Conservation (phyloP, 2,797 vertebrate species). For the Lophotriccus pileatus region DNA sequence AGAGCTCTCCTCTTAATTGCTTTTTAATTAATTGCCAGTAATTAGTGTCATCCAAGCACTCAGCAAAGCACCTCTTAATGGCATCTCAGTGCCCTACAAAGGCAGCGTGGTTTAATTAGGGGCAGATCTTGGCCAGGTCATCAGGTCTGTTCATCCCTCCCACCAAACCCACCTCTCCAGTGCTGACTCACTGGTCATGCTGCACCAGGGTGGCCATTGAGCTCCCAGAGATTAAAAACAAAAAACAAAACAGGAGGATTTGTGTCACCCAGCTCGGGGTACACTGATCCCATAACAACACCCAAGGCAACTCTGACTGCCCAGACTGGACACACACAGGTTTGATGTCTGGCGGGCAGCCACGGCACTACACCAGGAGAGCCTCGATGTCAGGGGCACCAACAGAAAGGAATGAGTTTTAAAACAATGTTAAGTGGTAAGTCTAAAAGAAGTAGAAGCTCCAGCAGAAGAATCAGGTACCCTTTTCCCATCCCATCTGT, state of each 20-base stretch:
- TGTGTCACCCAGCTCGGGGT: rapidly evolving
- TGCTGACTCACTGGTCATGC: rapidly evolving
- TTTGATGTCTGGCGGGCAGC: rapidly evolving
- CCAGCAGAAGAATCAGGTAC: not conserved
- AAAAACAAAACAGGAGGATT: too few species aligned
- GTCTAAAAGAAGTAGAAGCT: not conserved
- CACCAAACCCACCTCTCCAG: not conserved
- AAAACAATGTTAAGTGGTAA: rapidly evolving
- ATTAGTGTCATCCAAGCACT: not conserved
- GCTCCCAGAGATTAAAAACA: not conserved
- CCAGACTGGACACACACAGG: not conserved
- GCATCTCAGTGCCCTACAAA: not conserved
- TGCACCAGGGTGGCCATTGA: not conserved
- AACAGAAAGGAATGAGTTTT: too few species aligned
- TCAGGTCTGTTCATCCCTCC: rapidly evolving
- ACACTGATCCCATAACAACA: rapidly evolving
- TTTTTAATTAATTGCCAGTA: not conserved
- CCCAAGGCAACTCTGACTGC: rapidly evolving
- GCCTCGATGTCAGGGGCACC: not conserved
- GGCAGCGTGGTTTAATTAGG: rapidly evolving
- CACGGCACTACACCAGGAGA: rapidly evolving
- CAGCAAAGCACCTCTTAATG: not conserved
- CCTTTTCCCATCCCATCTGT: rapidly evolving
- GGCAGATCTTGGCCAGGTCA: rapidly evolving
- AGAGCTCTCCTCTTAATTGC: not conserved